These are phyloP conservation scores for Campylomormyrus tamandua DNA, from an alignment of 2,113 vertebrate genomes.

Conservation along the genomic window DNA sequence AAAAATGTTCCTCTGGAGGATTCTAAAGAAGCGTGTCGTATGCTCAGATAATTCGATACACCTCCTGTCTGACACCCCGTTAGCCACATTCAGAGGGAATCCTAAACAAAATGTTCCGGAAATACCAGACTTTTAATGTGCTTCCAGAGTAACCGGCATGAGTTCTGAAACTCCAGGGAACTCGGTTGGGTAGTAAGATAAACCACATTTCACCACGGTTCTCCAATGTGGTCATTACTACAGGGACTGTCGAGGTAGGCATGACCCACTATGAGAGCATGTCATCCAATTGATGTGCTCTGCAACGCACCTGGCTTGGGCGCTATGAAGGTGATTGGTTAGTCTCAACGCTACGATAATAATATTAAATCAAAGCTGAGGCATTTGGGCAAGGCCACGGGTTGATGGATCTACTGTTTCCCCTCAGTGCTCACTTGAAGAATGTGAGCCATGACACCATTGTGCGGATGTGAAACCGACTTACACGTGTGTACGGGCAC, in stretches of 20 bases:
- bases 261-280: constrained; percentile 47
- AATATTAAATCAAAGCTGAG: constrained; percentile 33
- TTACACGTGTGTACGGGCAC: not conserved
- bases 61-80: not conserved
- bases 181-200: not conserved
- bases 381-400: not conserved
- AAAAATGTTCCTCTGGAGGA: not conserved
- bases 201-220: not conserved
- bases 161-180: not conserved
- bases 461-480: not conserved
- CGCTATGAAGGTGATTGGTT: constrained; percentile 50
- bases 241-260: constrained; percentile 20
- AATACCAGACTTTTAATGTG: not conserved
- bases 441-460: not conserved
- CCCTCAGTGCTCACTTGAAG: constrained; percentile 12
- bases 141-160: not conserved
- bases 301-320: constrained; percentile 46
- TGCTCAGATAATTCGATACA: not conserved
- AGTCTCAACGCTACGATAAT: constrained; percentile 41
- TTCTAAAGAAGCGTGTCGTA: not conserved
- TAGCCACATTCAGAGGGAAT: not conserved
- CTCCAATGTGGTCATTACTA: not conserved
- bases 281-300: constrained; percentile 48
- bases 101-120: not conserved
- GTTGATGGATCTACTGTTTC: not conserved